phyloP scores from a whole-genome alignment of 2,113 vertebrate species.

The Laterallus jamaicensis region DNA sequence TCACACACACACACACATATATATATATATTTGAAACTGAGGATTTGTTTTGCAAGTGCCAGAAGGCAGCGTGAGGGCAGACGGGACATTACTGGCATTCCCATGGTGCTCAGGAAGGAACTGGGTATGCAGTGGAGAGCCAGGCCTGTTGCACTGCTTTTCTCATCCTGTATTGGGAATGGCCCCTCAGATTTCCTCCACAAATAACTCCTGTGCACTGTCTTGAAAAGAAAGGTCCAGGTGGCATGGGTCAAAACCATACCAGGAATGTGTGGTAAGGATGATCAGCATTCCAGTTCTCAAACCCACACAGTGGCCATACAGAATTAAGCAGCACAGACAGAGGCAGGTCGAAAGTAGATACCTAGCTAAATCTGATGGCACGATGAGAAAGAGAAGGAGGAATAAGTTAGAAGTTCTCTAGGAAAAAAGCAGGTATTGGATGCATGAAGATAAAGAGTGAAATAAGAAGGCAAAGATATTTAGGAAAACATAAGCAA shows the following conservation, averaged over 20 bases:
- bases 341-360: not conserved
- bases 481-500: not conserved
- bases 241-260: not conserved
- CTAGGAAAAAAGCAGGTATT: not conserved
- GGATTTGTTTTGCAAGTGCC: not conserved
- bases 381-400: not conserved
- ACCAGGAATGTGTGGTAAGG: not conserved
- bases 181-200: not conserved
- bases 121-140: not conserved
- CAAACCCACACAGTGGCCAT: too few relatives aligned
- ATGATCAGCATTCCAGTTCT: not conserved
- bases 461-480: not conserved
- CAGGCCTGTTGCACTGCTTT: not conserved
- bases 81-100: not conserved
- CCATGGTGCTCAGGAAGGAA: fast-evolving
- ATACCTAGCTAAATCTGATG: not conserved
- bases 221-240: not conserved
- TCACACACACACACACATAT: too few relatives aligned
- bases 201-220: not conserved
- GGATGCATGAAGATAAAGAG: not conserved
- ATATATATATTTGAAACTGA: not conserved
- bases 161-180: not conserved
- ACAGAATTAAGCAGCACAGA: not conserved
- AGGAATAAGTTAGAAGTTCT: not conserved
- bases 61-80: not conserved